Base-by-base conservation (phyloP, 2,888 invertebrate species). In the Xylota segnis region DNA sequence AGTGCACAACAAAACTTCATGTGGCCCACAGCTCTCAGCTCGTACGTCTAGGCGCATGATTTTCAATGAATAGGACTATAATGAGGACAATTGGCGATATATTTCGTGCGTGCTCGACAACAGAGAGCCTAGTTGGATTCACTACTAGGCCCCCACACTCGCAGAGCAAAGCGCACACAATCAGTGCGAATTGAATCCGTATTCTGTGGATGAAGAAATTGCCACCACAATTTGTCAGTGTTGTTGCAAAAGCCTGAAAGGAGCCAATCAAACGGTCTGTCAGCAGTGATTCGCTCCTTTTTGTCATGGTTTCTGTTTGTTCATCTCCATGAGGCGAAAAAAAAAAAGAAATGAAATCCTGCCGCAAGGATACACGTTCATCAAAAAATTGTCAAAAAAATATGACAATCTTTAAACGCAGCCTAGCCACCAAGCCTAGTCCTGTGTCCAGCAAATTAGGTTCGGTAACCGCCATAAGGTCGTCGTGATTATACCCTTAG, bases 31-130 rank as follows among this genome's bases (percentile, higher is more conserved):
- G 18, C 10, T 10, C 3, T 32, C 0, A 2, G 7, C 5, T 1
- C 5, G 10, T 58, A 52, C 12, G 59, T 14, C 66, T 63, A 63
- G 72, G 68, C 56, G 74, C 68, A 82, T 82, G 76, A 78, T 87
- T 74, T 74, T 58, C 76, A 65, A 84, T 88, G 88, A 88, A 88
- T 88, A 88, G 88, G 79, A 76, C 76, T 76, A 78, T 88, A 88
- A 88, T 88, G 88, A 88, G 88, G 84, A 88, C 88, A 84, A 88
- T 88, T 88, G 88, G 87, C 84, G 84, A 79, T 82, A 84, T 84
- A 87, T 88, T 78, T 86, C 83, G 87, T 88, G 88, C 82, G 78
- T 84, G 84, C 77, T 82, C 68, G 37, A 50, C 74, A 68, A 32
- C 58, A 50, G 23, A 58, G 58, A 79, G 79, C 75, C 84, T 79